Evolutionary conservation across 1,140 invertebrate genomes (phyloP).

Genomic region (Drosophila busckii): DNA sequence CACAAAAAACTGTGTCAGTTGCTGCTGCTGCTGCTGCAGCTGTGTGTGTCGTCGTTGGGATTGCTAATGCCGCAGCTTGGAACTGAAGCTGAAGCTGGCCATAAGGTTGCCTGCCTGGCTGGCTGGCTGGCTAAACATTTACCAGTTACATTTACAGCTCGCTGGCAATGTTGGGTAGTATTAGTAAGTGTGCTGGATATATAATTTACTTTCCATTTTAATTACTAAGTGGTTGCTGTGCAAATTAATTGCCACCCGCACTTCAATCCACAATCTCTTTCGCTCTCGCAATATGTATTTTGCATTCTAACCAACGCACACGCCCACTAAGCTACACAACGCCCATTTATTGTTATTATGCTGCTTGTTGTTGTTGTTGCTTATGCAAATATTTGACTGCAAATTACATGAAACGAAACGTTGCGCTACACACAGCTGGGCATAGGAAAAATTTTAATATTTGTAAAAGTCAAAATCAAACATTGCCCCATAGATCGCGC

Average conservation of each 20-base stretch:
- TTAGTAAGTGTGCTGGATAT: constrained; percentile 15
- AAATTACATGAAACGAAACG: constrained; percentile 35
- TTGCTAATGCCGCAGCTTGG: no score
- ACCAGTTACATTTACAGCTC: constrained; percentile 1
- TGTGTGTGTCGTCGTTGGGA: no score
- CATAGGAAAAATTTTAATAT: constrained; percentile 11
- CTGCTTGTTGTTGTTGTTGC: constrained; percentile 9
- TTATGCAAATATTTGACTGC: constrained; percentile 30
- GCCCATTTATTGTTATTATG: no score
- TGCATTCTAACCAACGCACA: not conserved
- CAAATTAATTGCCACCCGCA: constrained; percentile 63
- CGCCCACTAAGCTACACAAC: not conserved
- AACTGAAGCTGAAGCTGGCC: no score
- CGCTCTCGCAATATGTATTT: not conserved
- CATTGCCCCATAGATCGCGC: constrained; percentile 12
- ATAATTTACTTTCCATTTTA: constrained; percentile 75
- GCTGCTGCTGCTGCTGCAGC: not conserved
- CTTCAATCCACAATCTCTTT: not conserved
- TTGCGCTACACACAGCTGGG: constrained; percentile 4
- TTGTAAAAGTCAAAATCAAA: constrained; percentile 26
- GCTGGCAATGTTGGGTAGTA: not conserved
- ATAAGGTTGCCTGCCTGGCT: no score
- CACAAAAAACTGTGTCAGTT: constrained; percentile 34
- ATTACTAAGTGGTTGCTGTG: constrained; percentile 69
- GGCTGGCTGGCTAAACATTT: not conserved